Conservation (phyloP, 1,140 invertebrate genomes). For the Venturia canescens region DNA sequence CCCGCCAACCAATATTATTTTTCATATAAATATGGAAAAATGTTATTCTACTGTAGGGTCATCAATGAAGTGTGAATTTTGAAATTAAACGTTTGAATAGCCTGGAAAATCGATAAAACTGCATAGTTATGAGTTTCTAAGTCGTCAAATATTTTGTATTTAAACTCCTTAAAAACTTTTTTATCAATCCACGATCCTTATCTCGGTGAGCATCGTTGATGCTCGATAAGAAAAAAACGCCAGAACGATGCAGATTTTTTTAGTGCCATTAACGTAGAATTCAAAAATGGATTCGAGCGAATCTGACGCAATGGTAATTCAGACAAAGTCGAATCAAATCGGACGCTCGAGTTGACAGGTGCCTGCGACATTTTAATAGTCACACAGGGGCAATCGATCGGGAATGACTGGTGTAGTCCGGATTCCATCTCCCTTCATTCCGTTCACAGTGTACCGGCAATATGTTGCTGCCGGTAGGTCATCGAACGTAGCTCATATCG, state of each 20-base stretch:
- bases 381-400: conserved; percentile 56
- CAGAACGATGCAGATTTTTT: neutral
- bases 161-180: no score
- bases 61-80: no score
- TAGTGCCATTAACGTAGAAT: neutral
- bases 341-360: neutral
- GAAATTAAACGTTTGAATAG: no score
- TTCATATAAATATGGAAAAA: no score
- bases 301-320: neutral
- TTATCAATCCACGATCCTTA: no score
- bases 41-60: no score
- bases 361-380: conserved; percentile 45
- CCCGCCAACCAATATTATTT: no score
- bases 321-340: neutral
- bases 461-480: conserved; percentile 51
- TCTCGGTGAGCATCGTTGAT: no score
- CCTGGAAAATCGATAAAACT: no score
- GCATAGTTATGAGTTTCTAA: no score
- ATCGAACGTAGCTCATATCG: conserved; percentile 33
- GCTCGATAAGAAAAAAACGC: no score
- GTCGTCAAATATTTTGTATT: no score
- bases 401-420: conserved; percentile 24
- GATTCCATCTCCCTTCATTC: neutral
- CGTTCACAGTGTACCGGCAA: conserved; percentile 49
- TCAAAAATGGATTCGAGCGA: neutral